A percentile compares a stretch with the other conserved stretches of the same genome.
phyloP scores from a whole-genome alignment of 2,113 vertebrate species.

The Galemys pyrenaicus region DNA sequence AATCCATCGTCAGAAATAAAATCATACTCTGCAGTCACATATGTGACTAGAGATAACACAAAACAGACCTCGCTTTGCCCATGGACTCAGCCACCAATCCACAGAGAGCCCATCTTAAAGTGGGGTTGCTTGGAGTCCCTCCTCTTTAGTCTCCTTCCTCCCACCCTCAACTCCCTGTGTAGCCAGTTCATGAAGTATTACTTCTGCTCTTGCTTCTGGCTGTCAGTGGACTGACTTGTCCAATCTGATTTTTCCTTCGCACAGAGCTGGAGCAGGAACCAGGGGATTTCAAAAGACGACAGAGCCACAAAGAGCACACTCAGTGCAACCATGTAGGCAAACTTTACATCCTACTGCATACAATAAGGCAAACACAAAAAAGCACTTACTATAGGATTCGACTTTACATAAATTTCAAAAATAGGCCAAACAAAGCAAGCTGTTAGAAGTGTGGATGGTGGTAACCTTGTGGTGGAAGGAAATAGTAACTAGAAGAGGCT shows the following conservation, averaged over 20 bases:
- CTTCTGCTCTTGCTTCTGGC: not conserved
- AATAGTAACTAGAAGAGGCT: not conserved
- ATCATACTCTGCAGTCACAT: not conserved
- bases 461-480: not conserved
- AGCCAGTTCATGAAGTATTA: not conserved
- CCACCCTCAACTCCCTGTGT: not conserved
- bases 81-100: not conserved
- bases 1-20: not conserved
- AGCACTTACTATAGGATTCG: not conserved
- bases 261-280: not conserved
- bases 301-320: not conserved
- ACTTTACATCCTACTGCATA: not conserved
- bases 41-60: not conserved
- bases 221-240: not conserved
- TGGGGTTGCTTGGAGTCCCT: not conserved
- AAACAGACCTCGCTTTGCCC: not conserved
- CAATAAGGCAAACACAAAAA: slow-evolving; percentile 21
- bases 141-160: not conserved
- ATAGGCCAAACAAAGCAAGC: not conserved
- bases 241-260: not conserved
- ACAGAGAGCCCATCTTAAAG: not conserved
- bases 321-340: not conserved
- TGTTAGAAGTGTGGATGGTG: not conserved
- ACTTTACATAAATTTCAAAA: slow-evolving; percentile 28
- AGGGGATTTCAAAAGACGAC: not conserved